Evolutionary conservation across 1,140 invertebrate genomes (phyloP).

Genomic region (Anadara kagoshimensis): DNA sequence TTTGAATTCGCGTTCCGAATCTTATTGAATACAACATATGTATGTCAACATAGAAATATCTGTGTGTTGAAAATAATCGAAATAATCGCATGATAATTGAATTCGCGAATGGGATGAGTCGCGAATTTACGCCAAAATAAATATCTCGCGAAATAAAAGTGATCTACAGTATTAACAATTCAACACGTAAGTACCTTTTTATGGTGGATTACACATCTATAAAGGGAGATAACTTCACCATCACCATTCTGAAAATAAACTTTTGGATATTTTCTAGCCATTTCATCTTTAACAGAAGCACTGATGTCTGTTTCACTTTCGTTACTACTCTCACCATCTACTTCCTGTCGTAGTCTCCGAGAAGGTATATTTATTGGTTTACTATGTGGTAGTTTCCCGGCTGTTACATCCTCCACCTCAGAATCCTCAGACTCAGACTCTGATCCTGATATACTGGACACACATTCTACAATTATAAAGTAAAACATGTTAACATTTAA

Average conservation of each 20-base stretch:
- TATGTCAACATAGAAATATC: too few relatives aligned
- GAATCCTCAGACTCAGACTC: slow-evolving; percentile 75
- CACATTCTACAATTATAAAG: slow-evolving; percentile 76
- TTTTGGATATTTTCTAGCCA: slow-evolving; percentile 75
- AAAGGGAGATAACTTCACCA: slow-evolving; percentile 83
- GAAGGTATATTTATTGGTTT: slow-evolving; percentile 58
- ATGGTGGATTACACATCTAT: slow-evolving; percentile 78
- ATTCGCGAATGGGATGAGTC: too few relatives aligned
- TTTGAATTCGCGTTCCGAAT: too few relatives aligned
- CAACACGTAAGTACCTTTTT: slow-evolving; percentile 62
- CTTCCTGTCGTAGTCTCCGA: not conserved
- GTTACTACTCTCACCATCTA: slow-evolving; percentile 18
- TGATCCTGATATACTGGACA: slow-evolving; percentile 86
- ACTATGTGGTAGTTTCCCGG: too few relatives aligned
- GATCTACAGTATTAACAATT: too few relatives aligned
- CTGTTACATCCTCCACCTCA: too few relatives aligned
- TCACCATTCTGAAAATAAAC: slow-evolving; percentile 82
- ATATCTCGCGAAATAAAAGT: too few relatives aligned
- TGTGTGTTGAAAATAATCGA: too few relatives aligned
- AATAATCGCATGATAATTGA: too few relatives aligned
- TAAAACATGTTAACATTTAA: not conserved
- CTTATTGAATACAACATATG: too few relatives aligned
- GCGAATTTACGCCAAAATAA: too few relatives aligned
- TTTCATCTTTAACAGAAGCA: slow-evolving; percentile 16
- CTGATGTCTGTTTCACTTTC: slow-evolving; percentile 49